phyloP scores from a whole-genome alignment of 2,797 vertebrate genomes.

The Ceyx erithaca region DNA sequence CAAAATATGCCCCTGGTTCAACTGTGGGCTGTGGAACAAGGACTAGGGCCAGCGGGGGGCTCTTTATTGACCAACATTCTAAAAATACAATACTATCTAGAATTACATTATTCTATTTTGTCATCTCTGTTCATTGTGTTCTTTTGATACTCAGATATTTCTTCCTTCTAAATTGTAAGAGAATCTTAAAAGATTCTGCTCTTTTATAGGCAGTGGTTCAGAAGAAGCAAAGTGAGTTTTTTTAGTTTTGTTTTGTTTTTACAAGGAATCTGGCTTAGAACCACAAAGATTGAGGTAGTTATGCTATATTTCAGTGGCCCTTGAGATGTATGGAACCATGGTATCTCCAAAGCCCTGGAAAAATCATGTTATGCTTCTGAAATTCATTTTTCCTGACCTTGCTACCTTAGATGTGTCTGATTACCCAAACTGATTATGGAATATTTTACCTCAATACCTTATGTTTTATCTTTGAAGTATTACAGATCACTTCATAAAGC shows the following conservation, averaged over 20 bases:
- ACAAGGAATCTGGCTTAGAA: background rate
- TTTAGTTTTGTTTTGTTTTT: background rate
- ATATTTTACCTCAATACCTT: background rate
- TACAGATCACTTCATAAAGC: background rate
- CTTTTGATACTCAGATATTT: background rate
- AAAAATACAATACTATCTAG: background rate
- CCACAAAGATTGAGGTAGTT: background rate
- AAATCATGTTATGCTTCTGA: background rate
- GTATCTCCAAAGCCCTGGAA: background rate
- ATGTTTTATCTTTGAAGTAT: background rate
- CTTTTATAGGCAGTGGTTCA: background rate
- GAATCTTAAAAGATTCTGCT: background rate
- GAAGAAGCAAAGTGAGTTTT: background rate
- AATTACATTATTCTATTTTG: background rate
- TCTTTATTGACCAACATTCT: background rate
- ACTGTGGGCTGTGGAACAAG: background rate
- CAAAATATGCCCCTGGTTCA: background rate
- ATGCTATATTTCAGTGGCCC: background rate
- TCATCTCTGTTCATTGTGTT: background rate
- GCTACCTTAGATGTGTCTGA: background rate
- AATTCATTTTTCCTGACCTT: background rate
- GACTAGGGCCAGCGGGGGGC: accelerated
- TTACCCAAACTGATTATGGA: background rate
- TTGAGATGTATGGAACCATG: background rate
- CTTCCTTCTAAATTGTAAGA: background rate